Evolutionary conservation across 2,888 invertebrate species (phyloP), one percentile per base, ranked within the genome.

Genomic region (Tipula helvola): DNA sequence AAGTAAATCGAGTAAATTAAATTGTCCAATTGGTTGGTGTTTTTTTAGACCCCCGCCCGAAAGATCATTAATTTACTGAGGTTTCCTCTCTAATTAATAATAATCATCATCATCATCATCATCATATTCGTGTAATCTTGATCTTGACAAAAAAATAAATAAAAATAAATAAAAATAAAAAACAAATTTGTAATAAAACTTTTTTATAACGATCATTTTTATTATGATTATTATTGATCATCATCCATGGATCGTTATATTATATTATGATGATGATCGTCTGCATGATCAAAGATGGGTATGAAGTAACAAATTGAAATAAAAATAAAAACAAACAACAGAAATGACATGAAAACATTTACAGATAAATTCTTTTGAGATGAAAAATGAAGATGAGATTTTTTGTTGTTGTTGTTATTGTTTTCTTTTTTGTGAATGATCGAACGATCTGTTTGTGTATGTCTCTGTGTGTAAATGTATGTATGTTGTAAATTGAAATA

Each of bases 221-320:
- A 71, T 71, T 71, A 71, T 71, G 71, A 71, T 71, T 71, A 71
- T 71, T 71, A 71, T 71, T 71, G 71, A 71, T 71, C 71, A 71
- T 71, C 71, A 71, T 71, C 52, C 71, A 28, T 71, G 71, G 12
- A 28, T 71, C 28, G 71, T 71, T 71, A 71, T 71, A n/a, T n/a
- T n/a, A n/a, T 12, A 44, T 52, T 7, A 71, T 71, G 71, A 71
- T 71, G 71, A 71, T 71, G 71, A 71, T 71, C 71, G 71, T 71
- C 71, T 71, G 28, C 71, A 71, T 71, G 71, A 71, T 71, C 71
- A 71, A 71, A 71, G 71, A 71, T 71, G 71, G 71, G 71, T 71
- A 71, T 71, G 71, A 71, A 71, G 71, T 71, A 71, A 71, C 71
- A 71, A 71, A 71, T 71, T 71, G 71, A 71, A 71, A 71, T 71